Percentiles rank a stretch among this genome's conserved stretches.
Evolutionary conservation across 1,140 invertebrate genomes (phyloP).

Genomic region (Tetraneura akinire): DNA sequence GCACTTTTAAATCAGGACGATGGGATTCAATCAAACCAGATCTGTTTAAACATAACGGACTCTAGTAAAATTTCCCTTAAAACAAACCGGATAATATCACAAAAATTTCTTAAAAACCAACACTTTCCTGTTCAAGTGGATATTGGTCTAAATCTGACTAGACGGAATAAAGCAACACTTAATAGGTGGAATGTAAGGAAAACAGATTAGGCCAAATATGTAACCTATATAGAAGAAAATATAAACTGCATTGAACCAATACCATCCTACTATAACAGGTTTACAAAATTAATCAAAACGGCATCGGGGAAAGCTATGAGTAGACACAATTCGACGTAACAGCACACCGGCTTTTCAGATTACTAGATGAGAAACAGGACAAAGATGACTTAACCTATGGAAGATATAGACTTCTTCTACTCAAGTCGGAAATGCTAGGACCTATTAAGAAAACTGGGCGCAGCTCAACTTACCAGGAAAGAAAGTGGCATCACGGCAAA

Average conservation of each 20-base stretch:
- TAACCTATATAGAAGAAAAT: not conserved
- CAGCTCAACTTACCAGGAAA: not conserved
- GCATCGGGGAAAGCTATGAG: not conserved
- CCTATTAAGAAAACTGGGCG: constrained; percentile 8
- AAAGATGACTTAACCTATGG: too few relatives aligned
- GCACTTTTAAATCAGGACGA: too few relatives aligned
- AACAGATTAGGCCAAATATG: not conserved
- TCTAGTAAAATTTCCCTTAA: not conserved
- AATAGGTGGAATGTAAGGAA: constrained; percentile 6
- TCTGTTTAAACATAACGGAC: not conserved
- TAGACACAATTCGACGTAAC: too few relatives aligned
- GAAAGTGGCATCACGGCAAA: not conserved
- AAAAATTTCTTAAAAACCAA: not conserved
- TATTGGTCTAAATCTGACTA: not conserved
- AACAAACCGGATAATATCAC: not conserved
- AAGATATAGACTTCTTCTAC: not conserved
- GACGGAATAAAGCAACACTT: not conserved
- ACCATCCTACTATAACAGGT: not conserved
- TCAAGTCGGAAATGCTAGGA: constrained; percentile 1
- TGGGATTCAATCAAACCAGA: too few relatives aligned
- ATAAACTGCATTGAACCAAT: constrained; percentile 7
- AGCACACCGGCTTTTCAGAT: too few relatives aligned
- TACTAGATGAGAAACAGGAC: too few relatives aligned
- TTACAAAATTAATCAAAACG: not conserved
- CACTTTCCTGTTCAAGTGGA: not conserved